Base-by-base conservation (phyloP, 2,888 invertebrate species). In the Xiphydria camelus region DNA sequence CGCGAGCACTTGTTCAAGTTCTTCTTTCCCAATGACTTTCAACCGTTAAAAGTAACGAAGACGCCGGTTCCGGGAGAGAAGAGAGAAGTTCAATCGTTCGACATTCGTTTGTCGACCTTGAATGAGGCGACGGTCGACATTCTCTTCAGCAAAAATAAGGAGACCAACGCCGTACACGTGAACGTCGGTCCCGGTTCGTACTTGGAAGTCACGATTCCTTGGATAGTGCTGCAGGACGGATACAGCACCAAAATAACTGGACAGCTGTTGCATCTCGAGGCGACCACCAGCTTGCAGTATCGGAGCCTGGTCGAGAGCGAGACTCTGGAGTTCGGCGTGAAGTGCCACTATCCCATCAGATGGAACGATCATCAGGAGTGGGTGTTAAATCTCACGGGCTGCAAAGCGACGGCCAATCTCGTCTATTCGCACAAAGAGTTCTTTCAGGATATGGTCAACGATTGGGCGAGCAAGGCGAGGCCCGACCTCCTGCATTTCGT, bases 291-390 rank as follows among this genome's bases (percentile, higher is more conserved):
- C 77, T 80, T 99, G 37, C 90, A 89, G 53, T 97, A 92, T 76
- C 84, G 97, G 49, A 93, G 94, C 70, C 80, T 99, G 57, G 86
- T 95, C 2, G 91, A 94, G 66, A 93, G 94, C 72, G 97, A 98
- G 78, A 96, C 96, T 0, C 78, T 98, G 48, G 93, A 95, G 77
- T 95, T 97, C 76, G 88, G 88, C 45, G 82, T 96, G 2, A 83
- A 85, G 66, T 89, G 89, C 61, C 88, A 91, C 66, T 99, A 95
- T 77, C 98, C 98, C 0, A 80, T 89, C 29, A 84, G 87, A 45
- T 99, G 97, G 96, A 99, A 98, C 76, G 94, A 92, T 57, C 92
- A 94, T 59, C 98, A 99, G 75, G 87, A 91, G 60, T 99, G 98
- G 98, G 86, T 86, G 51, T 80, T 94, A 38, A 88, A 89, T 64